Evolutionary conservation across 2,113 vertebrate genomes (phyloP), one percentile per base, ranked within the genome.

Genomic region (Hiodon tergisus): DNA sequence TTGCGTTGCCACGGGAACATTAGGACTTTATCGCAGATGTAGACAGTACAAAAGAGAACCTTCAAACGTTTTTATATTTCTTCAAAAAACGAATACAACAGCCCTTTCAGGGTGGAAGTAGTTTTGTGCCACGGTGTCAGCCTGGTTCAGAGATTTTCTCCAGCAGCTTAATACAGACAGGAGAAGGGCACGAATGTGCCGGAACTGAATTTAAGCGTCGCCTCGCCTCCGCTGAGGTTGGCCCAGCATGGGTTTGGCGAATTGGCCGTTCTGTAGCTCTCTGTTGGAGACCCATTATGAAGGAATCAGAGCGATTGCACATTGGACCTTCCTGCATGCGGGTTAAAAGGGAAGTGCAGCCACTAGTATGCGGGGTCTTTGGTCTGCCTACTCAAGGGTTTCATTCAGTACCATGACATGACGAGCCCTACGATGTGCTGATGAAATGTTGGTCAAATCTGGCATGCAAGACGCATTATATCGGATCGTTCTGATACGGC

Each of bases 301-400:
- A 10, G 66, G 71, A 51, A 55, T 71, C 51, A 50, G 13, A 76
- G 76, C 53, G 76, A 73, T 62, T 67, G 75, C 47, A 51, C 16
- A 47, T n/a, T 31, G 57, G 17, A 51, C 58, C 74, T 72, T 72
- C 72, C 78, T 58, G 75, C 83, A 85, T 85, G 83, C 83, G 81
- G 61, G 75, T 72, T 79, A 51, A 67, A 76, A 74, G 75, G 75
- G 70, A 71, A 11, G 58, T 60, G 73, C 73, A 73, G 76, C 79
- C 79, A 77, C 47, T 47, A 10, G 63, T 69, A 69, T 61, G 70
- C 62, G 70, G 16, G 14, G 73, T 54, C 60, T 52, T 72, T 47
- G 69, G 75, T 59, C 78, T 75, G 72, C 72, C 76, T 68, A 67
- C 75, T 69, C 47, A 66, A 69, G 60, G 60, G 60, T 72, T 51